Evolutionary conservation across 2,888 invertebrate genomes (phyloP), one percentile per base, ranked within the genome.

Genomic region (Onthophagus sagittarius): DNA sequence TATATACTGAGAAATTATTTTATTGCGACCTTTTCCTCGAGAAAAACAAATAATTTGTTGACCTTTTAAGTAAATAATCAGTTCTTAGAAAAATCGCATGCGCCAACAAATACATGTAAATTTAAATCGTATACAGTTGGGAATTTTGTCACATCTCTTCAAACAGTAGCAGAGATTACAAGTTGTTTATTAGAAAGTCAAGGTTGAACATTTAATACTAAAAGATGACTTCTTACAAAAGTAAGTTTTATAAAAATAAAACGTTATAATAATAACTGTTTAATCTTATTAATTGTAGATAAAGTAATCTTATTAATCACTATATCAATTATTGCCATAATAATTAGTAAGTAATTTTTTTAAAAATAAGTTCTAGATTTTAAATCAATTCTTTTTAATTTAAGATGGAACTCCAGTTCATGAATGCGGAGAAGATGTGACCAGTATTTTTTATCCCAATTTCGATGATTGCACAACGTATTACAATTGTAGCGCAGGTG

Each of bases 401-500:
- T 67, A 7, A 67, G 67, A 23, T 67, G 15, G 31, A n/a, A 7
- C n/a, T 5, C 67, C 67, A 2, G 7, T 32, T 23, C n/a, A 67
- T n/a, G 5, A 67, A 0, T 67, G 67, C 31, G 31, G 31, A 5
- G 23, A 67, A 23, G 31, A 67, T 9, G 23, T 31, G 31, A 67
- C 67, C 15, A 67, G 67, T 15, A 31, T 23, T 7, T 67, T 67
- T 23, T 15, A 31, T 23, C 31, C 67, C 1, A 67, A 67, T 23
- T 23, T 67, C 23, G 67, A 67, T 11, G 14, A 70, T 39, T 70
- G 53, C 39, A 11, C 62, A 13, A 63, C 64, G 13, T 63, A 63
- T 71, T 63, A 31, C 9, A 71, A 71, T 31, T 71, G 71, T 13
- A 71, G 63, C 32, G 15, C 32, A 23, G 33, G 32, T 11, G 71